phyloP scores from a whole-genome alignment of 2,797 vertebrate genomes.

The Lophotriccus pileatus region DNA sequence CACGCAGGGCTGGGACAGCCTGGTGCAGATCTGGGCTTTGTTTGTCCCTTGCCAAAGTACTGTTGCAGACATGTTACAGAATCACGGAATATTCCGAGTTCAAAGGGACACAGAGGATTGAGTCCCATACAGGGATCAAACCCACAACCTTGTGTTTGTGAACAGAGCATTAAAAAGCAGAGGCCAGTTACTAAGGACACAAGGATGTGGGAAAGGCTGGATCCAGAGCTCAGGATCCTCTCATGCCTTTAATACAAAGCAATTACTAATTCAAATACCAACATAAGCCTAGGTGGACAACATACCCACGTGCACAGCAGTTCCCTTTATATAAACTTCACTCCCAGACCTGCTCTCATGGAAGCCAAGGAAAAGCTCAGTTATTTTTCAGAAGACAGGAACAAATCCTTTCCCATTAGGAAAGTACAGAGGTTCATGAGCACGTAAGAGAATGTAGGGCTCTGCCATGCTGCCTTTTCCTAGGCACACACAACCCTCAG shows the following conservation, averaged over 20 bases:
- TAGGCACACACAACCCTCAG: neutral
- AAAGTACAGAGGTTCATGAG: neutral
- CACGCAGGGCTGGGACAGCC: neutral
- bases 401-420: neutral
- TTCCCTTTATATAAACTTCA: neutral
- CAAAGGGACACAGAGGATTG: neutral
- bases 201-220: neutral
- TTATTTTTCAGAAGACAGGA: neutral
- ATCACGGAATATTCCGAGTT: neutral
- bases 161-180: neutral
- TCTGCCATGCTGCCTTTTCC: neutral
- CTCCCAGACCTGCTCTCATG: neutral
- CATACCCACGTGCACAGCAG: neutral
- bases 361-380: neutral
- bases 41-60: neutral
- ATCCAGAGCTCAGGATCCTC: fast-evolving
- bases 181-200: neutral
- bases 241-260: neutral
- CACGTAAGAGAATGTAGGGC: neutral
- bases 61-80: fast-evolving
- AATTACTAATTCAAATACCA: neutral
- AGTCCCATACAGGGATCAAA: neutral
- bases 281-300: neutral
- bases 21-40: neutral
- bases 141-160: neutral